Conservation (phyloP, 2,113 vertebrate species). For the Austrofundulus limnaeus region DNA sequence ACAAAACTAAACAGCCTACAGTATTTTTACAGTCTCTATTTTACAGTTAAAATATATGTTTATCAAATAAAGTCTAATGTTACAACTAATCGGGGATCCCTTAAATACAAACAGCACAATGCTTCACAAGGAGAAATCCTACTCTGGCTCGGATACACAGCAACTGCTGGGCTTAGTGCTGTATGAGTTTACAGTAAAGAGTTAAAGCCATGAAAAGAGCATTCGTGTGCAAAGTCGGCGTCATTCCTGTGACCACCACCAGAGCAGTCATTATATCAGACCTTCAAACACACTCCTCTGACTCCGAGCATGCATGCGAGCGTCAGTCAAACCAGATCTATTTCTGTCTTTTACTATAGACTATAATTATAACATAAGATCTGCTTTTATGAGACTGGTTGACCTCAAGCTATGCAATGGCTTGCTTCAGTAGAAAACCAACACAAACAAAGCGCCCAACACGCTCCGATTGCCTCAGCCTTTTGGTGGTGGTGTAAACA, state of each 20-base stretch:
- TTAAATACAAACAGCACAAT: constrained; percentile 1
- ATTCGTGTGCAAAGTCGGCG: constrained; percentile 58
- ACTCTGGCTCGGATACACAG: background rate
- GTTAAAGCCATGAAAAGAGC: constrained; percentile 40
- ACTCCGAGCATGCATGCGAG: constrained; percentile 31
- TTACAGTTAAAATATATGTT: too few relatives aligned
- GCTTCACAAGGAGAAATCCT: too few relatives aligned
- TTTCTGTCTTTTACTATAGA: constrained; percentile 58
- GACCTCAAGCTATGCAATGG: constrained; percentile 11
- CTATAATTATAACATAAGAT: constrained; percentile 65
- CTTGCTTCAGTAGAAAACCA: constrained; percentile 36
- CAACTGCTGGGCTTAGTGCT: background rate
- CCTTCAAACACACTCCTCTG: constrained; percentile 19
- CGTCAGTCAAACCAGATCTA: constrained; percentile 64
- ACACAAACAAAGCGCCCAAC: constrained; percentile 17
- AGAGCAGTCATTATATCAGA: constrained; percentile 48
- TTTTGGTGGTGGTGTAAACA: constrained; percentile 29
- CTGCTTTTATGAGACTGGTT: constrained; percentile 50
- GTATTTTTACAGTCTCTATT: too few relatives aligned
- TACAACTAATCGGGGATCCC: too few relatives aligned
- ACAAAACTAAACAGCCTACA: too few relatives aligned
- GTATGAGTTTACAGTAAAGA: constrained; percentile 20
- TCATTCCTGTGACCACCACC: constrained; percentile 52
- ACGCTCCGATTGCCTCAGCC: constrained; percentile 17
- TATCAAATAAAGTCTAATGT: too few relatives aligned